phyloP scores from a whole-genome alignment of 2,113 vertebrate genomes.

The Stigmatopora argus region DNA sequence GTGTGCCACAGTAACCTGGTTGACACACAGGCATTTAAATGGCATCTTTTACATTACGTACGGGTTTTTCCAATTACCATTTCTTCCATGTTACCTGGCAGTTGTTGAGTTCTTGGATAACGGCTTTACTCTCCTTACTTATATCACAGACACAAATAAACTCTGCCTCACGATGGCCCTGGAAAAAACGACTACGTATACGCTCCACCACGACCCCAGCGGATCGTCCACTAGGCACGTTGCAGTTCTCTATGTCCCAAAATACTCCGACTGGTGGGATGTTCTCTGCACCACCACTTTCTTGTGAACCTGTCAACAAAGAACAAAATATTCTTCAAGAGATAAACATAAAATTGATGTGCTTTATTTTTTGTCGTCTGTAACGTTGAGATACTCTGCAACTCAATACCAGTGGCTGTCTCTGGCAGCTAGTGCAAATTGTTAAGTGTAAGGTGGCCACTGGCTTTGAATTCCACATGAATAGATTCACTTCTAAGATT shows the following conservation, averaged over 20 bases:
- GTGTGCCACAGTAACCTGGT: constrained; percentile 93
- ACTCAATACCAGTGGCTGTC: too few relatives aligned
- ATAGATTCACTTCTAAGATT: too few relatives aligned
- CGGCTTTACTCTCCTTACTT: constrained; percentile 95
- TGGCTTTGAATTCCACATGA: too few relatives aligned
- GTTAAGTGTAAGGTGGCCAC: too few relatives aligned
- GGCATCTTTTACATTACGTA: background rate
- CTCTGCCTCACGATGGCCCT: constrained; percentile 94
- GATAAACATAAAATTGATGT: too few relatives aligned
- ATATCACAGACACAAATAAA: constrained; percentile 99
- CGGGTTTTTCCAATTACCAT: background rate
- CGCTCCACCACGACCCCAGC: constrained; percentile 87
- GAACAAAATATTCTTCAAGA: background rate
- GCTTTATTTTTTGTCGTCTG: too few relatives aligned
- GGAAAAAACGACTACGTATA: constrained; percentile 89
- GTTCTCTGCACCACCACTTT: constrained; percentile 80
- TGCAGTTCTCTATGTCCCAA: constrained; percentile 99
- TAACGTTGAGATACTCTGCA: too few relatives aligned
- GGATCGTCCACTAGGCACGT: constrained; percentile 88
- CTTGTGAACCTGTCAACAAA: constrained; percentile 74
- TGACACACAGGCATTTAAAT: background rate
- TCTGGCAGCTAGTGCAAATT: too few relatives aligned
- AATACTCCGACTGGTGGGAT: constrained; percentile 95
- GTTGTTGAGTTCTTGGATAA: constrained; percentile 98
- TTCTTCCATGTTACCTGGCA: constrained; percentile 79